Base-by-base conservation (phyloP, 2,797 vertebrate species). In the Malurus leucopterus region DNA sequence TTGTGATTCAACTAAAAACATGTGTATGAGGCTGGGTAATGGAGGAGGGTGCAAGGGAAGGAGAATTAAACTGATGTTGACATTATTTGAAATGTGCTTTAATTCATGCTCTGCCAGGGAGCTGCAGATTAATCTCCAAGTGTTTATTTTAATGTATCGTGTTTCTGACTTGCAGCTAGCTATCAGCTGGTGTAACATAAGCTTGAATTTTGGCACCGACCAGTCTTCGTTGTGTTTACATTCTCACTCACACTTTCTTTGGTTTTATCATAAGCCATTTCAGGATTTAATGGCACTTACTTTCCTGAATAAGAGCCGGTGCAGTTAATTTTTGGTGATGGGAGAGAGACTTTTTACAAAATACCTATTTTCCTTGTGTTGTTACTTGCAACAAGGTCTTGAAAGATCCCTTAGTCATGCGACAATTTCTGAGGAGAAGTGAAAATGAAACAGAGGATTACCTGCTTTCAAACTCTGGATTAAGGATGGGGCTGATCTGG, bases 81-180 rank as follows among this genome's bases (percentile, higher is more conserved):
- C 84, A 71, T 94, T 94, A 90, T 91, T 95, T 95, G 86, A 93
- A 95, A 63, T 77, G 83, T 68, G 20, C 75, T 95, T 84, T 67
- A 95, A 93, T 96, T 95, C 85, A 92, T 92, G 83, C 69, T 92
- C 80, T 94, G 93, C 94, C 88, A 94, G 94, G 89, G 46, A 89
- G 78, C 61, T 67, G 54, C 73, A 90, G 77, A 95, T 89, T 91
- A 93, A 89, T 95, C 91, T 95, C 88, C 32, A 67, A 88, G 38
- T 91, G 89, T 94, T 95, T 93, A 95, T 93, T 95, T 95, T 86
- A 89, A 72, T 57, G 74, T 88, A 94, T 96, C 58, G 0, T 80
- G 40, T 92, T 95, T 92, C 91, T 94, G 92, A 95, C 88, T 95
- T 86, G 70, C 91, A 93, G 81, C 90, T 92, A 93, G 83, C 71